Conservation (phyloP, 2,888 invertebrate species). For the Chrysolina americana region DNA sequence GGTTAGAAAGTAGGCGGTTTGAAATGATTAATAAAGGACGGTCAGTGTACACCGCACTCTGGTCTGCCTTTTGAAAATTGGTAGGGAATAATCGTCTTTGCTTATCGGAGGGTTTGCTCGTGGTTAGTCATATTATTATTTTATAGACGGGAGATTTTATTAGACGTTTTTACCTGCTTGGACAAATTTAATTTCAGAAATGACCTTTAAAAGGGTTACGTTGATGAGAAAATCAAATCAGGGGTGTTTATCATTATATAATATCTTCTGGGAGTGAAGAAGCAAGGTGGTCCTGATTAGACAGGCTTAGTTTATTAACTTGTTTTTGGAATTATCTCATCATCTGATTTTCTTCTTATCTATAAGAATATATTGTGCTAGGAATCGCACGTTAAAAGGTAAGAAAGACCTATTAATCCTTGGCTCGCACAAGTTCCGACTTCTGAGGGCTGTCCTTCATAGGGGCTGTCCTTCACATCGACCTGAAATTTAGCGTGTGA, state of each 20-base stretch:
- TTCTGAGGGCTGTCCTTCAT: too few species aligned
- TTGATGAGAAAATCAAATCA: conserved; percentile 24
- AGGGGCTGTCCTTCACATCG: too few species aligned
- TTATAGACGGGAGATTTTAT: conserved; percentile 4
- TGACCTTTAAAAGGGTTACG: conserved; percentile 22
- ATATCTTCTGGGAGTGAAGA: conserved; percentile 13
- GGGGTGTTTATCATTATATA: conserved; percentile 12
- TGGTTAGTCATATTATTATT: conserved; percentile 8
- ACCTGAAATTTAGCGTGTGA: too few species aligned
- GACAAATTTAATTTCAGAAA: conserved; percentile 10
- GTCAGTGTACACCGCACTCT: conserved; percentile 17
- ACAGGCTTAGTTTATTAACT: neutral
- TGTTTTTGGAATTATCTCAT: conserved; percentile 6
- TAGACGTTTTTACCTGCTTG: conserved; percentile 6
- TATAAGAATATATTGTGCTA: neutral
- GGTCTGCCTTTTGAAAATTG: neutral
- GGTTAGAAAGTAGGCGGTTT: conserved; percentile 3
- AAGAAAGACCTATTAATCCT: too few species aligned
- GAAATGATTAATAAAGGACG: neutral
- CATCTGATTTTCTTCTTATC: neutral
- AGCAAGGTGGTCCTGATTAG: conserved; percentile 10
- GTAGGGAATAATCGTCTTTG: conserved; percentile 1
- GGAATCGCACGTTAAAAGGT: too few species aligned
- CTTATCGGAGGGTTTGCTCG: conserved; percentile 15
- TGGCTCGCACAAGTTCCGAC: too few species aligned